These are phyloP conservation scores for Polypterus bichir DNA, from an alignment of 2,113 vertebrate genomes.

Conservation along the genomic window DNA sequence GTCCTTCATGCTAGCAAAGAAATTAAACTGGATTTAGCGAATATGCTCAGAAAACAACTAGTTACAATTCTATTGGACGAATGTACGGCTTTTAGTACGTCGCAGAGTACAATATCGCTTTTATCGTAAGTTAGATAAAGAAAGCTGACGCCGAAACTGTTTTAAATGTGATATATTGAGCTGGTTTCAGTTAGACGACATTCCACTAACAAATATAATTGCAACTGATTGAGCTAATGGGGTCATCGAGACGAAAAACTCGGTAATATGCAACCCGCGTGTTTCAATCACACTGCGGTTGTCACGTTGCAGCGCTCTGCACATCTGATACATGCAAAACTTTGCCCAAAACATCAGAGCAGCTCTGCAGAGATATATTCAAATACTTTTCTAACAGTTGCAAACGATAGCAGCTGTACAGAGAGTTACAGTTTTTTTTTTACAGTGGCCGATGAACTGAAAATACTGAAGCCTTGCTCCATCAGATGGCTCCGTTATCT, in stretches of 20 bases:
- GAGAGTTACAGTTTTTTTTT: neutral
- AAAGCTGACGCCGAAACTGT: no score
- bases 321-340: neutral
- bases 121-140: no score
- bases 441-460: no score
- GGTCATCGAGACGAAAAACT: conserved; percentile 1
- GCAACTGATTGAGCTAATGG: conserved; percentile 2
- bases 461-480: no score
- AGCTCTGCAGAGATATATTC: neutral
- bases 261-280: neutral
- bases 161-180: no score
- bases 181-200: neutral
- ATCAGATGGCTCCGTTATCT: neutral
- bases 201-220: neutral
- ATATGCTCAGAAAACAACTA: no score
- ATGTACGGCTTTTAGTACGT: no score
- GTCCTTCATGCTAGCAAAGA: no score
- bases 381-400: neutral
- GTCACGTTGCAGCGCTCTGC: neutral
- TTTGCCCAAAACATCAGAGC: neutral
- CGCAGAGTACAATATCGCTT: no score
- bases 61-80: no score
- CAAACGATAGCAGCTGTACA: neutral
- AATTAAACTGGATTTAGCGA: no score
- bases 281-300: neutral